These are phyloP conservation scores for Ramphastos sulfuratus DNA, from an alignment of 2,113 vertebrate genomes.

Conservation along the genomic window DNA sequence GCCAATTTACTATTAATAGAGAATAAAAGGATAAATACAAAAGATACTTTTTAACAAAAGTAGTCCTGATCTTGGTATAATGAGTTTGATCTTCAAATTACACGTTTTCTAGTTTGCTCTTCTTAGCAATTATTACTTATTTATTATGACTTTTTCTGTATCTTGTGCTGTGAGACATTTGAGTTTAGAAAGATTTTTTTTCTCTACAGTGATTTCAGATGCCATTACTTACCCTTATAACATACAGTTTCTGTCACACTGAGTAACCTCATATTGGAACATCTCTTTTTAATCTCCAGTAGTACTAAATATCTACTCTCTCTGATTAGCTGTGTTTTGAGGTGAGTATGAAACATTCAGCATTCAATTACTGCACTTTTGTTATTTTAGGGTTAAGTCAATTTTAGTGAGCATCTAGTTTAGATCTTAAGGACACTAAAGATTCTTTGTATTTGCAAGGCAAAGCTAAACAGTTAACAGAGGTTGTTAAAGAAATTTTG, in stretches of 20 bases:
- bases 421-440: neutral
- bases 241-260: neutral
- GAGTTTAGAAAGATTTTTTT: neutral
- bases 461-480: neutral
- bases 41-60: neutral
- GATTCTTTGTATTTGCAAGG: fast-evolving
- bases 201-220: neutral
- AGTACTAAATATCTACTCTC: neutral
- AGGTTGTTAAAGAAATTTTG: neutral
- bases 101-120: neutral
- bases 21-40: neutral
- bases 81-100: neutral
- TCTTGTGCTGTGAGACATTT: neutral
- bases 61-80: neutral
- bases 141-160: neutral
- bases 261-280: neutral
- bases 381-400: neutral
- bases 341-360: neutral
- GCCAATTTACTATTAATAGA: neutral
- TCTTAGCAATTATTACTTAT: neutral
- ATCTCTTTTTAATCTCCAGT: neutral
- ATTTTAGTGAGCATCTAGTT: neutral
- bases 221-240: neutral
- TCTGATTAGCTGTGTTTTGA: neutral
- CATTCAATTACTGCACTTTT: neutral